Conservation (phyloP, 2,797 vertebrate species). For the Mycteria americana region DNA sequence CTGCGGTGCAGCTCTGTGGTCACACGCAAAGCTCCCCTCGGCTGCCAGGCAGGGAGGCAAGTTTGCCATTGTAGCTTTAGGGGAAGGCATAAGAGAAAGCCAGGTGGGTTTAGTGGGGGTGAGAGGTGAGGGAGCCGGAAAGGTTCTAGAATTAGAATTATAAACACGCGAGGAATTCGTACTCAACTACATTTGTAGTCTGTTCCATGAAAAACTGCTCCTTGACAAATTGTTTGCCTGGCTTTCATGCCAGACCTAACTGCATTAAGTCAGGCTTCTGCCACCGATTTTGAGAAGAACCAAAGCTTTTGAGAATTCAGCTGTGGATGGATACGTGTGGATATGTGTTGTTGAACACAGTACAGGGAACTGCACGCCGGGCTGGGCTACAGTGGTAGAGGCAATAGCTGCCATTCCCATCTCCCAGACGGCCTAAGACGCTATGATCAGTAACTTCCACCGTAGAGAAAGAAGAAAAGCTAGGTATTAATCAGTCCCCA, state of each 20-base stretch:
- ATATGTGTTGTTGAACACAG: neutral
- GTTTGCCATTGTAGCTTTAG: neutral
- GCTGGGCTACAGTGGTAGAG: neutral
- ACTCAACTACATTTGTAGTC: no score
- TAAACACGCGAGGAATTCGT: no score
- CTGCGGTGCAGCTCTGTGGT: neutral
- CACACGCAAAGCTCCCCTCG: neutral
- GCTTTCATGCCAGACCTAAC: no score
- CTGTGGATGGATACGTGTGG: neutral
- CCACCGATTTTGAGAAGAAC: no score
- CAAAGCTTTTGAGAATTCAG: neutral
- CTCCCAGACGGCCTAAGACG: neutral
- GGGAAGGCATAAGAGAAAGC: neutral
- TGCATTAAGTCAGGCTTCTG: no score
- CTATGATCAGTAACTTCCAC: neutral
- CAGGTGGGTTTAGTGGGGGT: neutral
- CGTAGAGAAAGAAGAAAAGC: neutral
- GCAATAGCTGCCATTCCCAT: neutral
- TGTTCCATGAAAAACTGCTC: no score
- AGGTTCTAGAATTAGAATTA: neutral
- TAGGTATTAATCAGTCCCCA: neutral
- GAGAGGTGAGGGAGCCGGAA: neutral
- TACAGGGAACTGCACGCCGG: neutral
- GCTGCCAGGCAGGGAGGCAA: neutral
- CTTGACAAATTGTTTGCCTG: no score